Evolutionary conservation across 2,797 vertebrate species (phyloP), one percentile per base, ranked within the genome.

Genomic region (Spinus olivaceus): DNA sequence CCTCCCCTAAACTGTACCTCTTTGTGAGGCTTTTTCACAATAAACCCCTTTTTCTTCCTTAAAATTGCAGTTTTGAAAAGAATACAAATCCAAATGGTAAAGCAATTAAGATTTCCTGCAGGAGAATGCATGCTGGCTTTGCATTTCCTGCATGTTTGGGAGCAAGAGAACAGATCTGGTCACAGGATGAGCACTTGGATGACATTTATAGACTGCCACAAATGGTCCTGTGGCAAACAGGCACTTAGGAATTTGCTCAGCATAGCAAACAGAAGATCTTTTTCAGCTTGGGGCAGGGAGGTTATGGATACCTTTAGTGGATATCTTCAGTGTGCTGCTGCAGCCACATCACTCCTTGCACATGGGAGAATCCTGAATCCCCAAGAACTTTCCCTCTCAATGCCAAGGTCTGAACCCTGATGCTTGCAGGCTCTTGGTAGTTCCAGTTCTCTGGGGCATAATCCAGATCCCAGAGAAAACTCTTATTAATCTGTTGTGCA

Each of bases 101-200:
- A 5, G 6, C 49, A 35, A 19, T 12, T 63, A 39, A 21, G 24
- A 27, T 30, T 51, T 63, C 19, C 8, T 63, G 54, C 35, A 10
- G 41, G 32, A 57, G 39, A 71, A 54, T 12, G 9, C 4, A 0
- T 2, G 10, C 37, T 2, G 1, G 16, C 49, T 57, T 61, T 88
- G 72, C 32, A 19, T 56, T 54, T 78, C 39, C 72, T 77, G 24
- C 64, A 6, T 51, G 41, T 53, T 69, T 56, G 17, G 54, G 30
- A 69, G 78, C 44, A 30, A 50, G 92, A 44, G 32, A 69, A 47
- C 86, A 57, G 88, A 73, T 70, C 79, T 57, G 39, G n/a, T 80
- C 20, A 37, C 33, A 77, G 91, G 28, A 35, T 11, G 35, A 50
- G 25, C 42, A 25, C 59, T 78, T 59, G 54, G 69, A 7, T 71